These are phyloP conservation scores for Campylomormyrus numenius DNA, from an alignment of 2,113 vertebrate species.

Conservation along the genomic window DNA sequence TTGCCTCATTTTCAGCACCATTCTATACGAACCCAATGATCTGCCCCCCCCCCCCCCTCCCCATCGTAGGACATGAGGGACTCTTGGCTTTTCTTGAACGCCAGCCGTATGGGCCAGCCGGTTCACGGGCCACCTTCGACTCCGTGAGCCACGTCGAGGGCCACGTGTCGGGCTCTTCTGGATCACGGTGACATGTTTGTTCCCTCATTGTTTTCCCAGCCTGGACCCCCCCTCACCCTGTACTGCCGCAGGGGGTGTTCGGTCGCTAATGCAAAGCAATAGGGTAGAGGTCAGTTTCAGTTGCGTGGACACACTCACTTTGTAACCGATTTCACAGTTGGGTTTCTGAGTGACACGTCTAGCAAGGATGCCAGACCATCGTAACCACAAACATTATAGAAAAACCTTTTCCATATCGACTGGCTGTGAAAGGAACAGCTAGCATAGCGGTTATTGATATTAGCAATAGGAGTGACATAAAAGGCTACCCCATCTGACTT, in stretches of 20 bases:
- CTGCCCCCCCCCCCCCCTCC: not conserved
- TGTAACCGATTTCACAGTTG: not conserved
- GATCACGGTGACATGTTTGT: not conserved
- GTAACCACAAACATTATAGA: not conserved
- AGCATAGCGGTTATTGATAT: not conserved
- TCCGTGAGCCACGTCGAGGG: not conserved
- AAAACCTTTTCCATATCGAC: not conserved
- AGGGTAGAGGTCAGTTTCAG: not conserved
- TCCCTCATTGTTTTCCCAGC: not conserved
- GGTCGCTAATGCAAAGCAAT: not conserved
- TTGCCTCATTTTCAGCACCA: conserved; percentile 10
- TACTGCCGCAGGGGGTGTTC: not conserved
- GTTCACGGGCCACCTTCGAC: not conserved
- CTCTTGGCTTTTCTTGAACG: not conserved
- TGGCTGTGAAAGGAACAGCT: not conserved
- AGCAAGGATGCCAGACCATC: not conserved
- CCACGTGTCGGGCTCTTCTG: not conserved
- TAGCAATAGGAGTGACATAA: not conserved
- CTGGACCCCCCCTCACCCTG: not conserved
- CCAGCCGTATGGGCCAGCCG: not conserved
- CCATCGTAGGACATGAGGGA: not conserved
- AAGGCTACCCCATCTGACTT: not conserved
- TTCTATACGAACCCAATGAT: conserved; percentile 6
- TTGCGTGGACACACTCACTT: not conserved
- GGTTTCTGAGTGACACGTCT: not conserved